phyloP scores from a whole-genome alignment of 1,140 invertebrate species.

The Sesamia nonagrioides region DNA sequence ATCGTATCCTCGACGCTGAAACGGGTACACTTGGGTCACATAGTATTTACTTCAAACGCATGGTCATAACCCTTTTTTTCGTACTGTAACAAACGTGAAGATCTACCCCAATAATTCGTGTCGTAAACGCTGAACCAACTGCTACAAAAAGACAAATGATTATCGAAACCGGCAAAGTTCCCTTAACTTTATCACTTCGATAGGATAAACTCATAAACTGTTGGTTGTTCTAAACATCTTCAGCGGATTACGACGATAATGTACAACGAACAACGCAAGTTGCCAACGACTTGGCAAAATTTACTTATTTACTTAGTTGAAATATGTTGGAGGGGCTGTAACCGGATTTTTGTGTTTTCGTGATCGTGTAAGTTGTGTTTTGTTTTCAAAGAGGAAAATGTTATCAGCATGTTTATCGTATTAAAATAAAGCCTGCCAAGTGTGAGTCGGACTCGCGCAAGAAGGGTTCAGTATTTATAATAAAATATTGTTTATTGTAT shows the following conservation, averaged over 20 bases:
- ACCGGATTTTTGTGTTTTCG: slow-evolving; percentile 10
- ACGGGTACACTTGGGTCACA: too few species aligned
- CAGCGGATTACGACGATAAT: slow-evolving; percentile 5
- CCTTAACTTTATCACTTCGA: neutral
- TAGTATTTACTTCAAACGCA: too few species aligned
- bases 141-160: neutral
- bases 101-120: neutral
- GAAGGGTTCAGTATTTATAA: too few species aligned
- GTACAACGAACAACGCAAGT: slow-evolving; percentile 20
- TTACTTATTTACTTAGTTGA: slow-evolving; percentile 22
- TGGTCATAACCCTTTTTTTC: too few species aligned
- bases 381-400: neutral
- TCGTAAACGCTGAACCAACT: neutral
- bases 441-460: too few species aligned
- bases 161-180: slow-evolving; percentile 12
- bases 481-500: too few species aligned
- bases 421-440: too few species aligned
- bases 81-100: too few species aligned
- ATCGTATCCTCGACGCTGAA: too few species aligned
- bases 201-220: neutral
- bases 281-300: slow-evolving; percentile 13
- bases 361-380: neutral
- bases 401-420: too few species aligned
- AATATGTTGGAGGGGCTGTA: slow-evolving; percentile 14
- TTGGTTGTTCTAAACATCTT: neutral